Conservation (phyloP, 2,797 vertebrate genomes). For the Pipistrellus kuhlii region DNA sequence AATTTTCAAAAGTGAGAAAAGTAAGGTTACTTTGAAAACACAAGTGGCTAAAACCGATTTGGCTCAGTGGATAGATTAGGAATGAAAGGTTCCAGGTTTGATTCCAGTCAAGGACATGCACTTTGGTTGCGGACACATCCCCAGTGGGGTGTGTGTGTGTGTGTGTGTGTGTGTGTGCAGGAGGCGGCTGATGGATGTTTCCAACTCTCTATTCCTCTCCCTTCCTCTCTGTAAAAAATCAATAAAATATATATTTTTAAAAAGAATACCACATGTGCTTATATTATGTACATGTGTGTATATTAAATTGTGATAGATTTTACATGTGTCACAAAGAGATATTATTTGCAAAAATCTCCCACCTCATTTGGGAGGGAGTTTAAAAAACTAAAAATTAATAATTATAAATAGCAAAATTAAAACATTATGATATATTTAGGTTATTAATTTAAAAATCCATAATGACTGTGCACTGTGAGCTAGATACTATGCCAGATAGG, state of each 20-base stretch:
- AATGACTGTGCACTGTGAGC: background rate
- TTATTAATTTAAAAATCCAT: background rate
- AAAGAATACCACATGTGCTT: background rate
- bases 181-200: too few relatives aligned
- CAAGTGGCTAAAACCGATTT: too few relatives aligned
- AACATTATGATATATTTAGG: background rate
- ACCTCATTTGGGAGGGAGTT: background rate
- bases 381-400: background rate
- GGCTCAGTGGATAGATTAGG: too few relatives aligned
- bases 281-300: background rate
- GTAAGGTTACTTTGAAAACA: background rate
- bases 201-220: too few relatives aligned
- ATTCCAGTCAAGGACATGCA: too few relatives aligned
- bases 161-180: rapidly evolving
- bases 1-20: conserved; percentile 4
- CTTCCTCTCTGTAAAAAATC: too few relatives aligned
- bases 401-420: background rate
- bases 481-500: background rate
- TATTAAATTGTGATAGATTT: background rate
- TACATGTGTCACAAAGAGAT: background rate
- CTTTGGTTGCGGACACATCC: too few relatives aligned
- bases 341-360: background rate
- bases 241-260: too few relatives aligned
- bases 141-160: too few relatives aligned
- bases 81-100: too few relatives aligned